Base-by-base conservation (phyloP, 1,140 invertebrate species). In the Trichoplusia ni region DNA sequence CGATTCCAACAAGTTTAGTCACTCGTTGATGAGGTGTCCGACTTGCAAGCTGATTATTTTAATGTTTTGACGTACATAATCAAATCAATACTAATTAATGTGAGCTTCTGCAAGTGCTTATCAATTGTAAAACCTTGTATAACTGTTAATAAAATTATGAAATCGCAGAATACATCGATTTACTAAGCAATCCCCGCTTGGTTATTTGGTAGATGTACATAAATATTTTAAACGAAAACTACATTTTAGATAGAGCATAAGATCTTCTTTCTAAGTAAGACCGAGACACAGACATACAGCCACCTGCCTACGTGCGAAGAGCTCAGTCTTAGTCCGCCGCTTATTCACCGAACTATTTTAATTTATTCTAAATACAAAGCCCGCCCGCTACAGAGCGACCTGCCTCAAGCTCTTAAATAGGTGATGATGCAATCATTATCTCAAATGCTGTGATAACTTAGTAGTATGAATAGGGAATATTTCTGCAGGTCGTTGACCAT, bases 281-380 rank as follows among this genome's bases (percentile, higher is more conserved):
- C 3, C 3, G 25, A 27, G 25, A 27, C 7, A 27, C 3, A 27
- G 7, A 4, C 11, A 13, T 37, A 37, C 31, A 14, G 53, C 25
- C 47, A 46, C 47, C 31, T 27, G 25, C 25, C 25, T 51, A 67
- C 3, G 76, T 51, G 60, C 38, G 75, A 79, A 67, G 64, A 68
- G 76, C 42, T 19, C 31, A 37, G 23, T 56, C 72, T 11, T 31
- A 66, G 25, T 29, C 46, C 77, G 79, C 75, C 68, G 80, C 75
- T 86, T 84, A 86, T 83, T 86, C 84, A 86, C 77, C 66, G 72
- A 67, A 81, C 84, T 86, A 86, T 86, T 84, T 84, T 82, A 84
- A 84, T 82, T 78, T 84, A 79, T 64, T 75, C 78, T 81, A 79
- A 79, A 84, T 78, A 75, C 75, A 80, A 56, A 38, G 53, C 29